phyloP scores from a whole-genome alignment of 1,140 invertebrate genomes.

The Drosophila busckii region DNA sequence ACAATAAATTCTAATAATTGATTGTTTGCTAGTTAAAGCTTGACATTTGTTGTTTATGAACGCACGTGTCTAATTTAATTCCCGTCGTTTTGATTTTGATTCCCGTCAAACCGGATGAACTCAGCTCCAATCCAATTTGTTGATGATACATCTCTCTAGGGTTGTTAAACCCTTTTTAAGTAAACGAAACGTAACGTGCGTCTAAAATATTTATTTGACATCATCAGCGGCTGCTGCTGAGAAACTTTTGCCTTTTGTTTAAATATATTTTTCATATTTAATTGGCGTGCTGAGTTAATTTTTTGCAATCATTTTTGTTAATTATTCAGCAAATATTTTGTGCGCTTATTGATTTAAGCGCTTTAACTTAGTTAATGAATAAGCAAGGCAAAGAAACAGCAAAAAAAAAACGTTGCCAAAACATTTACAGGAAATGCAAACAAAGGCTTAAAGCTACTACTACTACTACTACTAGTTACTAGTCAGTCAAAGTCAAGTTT shows the following conservation, averaged over 20 bases:
- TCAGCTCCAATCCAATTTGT: not conserved
- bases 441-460: too few species aligned
- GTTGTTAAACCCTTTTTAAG: constrained; percentile 50
- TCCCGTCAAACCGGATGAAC: constrained; percentile 31
- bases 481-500: constrained; percentile 44
- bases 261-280: constrained; percentile 14
- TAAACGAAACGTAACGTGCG: constrained; percentile 16
- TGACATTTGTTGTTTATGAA: constrained; percentile 1
- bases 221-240: constrained; percentile 46
- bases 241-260: constrained; percentile 18
- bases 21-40: constrained; percentile 8
- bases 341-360: constrained; percentile 32
- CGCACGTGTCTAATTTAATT: not conserved
- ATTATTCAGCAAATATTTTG: constrained; percentile 46
- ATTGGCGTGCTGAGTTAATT: too few species aligned
- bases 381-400: constrained; percentile 2
- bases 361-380: constrained; percentile 20
- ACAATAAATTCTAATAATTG: constrained; percentile 26
- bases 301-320: constrained; percentile 31
- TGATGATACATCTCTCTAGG: constrained; percentile 7
- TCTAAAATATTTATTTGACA: constrained; percentile 37
- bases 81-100: constrained; percentile 16
- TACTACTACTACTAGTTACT: not conserved
- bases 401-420: constrained; percentile 12
- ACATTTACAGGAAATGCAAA: constrained; percentile 32